Base-by-base conservation (phyloP, 2,113 vertebrate species). In the Actinemys pallida region DNA sequence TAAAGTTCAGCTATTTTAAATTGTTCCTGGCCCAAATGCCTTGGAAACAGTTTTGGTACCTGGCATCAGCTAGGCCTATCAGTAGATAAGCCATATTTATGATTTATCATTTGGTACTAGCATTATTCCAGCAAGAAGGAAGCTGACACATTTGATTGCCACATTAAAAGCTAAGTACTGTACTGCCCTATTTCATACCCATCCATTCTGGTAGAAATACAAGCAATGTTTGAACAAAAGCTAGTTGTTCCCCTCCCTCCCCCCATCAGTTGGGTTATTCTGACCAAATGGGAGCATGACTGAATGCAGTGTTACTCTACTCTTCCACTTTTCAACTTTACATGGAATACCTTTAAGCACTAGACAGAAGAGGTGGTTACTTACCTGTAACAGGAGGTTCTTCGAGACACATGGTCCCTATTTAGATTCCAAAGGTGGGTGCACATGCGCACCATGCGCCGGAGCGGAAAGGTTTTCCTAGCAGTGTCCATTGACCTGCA, bases 61-160 rank as follows among this genome's bases (percentile, higher is more conserved):
- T 56, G 35, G 52, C 62, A 81, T 69, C 52, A 83, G 69, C 65
- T 1, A 3, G 52, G 39, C 8, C 7, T 53, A 72, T 31, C 39
- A 89, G 25, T 1, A 90, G 69, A 35, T 89, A 10, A 89, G 47
- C 27, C 69, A 24, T 0, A 76, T 13, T 80, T 0, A 0, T 24
- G 10, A 94, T 13, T 83, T 35, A 50, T 81, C 62, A 83, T 10
- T 88, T 49, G 92, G 11, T 52, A 87, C 81, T 56, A 14, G 65
- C 93, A 91, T 90, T 52, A 62, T 62, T 35, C 59, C 27, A 62
- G 14, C 14, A 62, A 31, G 27, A 69, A 24, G 87, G 54, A 54
- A 54, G 54, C 20, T 5, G 12, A 84, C 20, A 45, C 13, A 87
- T 4, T 24, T 1, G 0, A 84, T 79, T 90, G 22, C 54, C 83